A percentile compares a stretch with the other conserved stretches of the same genome.
These are phyloP conservation scores for Zoanthus sociatus DNA, from an alignment of 92 coral and sea anemone species.

Conservation along the genomic window DNA sequence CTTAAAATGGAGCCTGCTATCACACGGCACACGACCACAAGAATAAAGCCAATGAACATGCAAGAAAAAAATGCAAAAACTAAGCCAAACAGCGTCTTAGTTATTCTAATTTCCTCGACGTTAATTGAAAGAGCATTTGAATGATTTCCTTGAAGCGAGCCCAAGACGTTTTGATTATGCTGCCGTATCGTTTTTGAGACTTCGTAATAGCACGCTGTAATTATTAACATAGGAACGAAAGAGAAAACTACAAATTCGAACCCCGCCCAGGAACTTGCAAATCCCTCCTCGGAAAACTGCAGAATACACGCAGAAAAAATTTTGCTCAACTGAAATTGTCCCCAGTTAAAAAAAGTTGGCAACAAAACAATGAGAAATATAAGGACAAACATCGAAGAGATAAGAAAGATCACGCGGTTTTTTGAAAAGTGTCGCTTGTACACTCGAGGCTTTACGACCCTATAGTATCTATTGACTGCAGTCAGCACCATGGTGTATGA, in stretches of 20 bases:
- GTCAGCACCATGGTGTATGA: conserved; percentile 37
- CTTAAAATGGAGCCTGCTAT: conserved; percentile 22
- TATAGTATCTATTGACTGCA: conserved; percentile 28
- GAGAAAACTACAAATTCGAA: conserved; percentile 35
- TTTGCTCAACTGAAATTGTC: conserved; percentile 3
- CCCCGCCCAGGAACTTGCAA: conserved; percentile 28
- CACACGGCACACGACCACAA: conserved; percentile 22
- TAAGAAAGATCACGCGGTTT: conserved; percentile 7
- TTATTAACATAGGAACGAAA: conserved; percentile 18
- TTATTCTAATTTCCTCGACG: conserved; percentile 21
- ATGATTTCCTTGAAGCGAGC: conserved; percentile 16
- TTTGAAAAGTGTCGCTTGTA: conserved; percentile 18
- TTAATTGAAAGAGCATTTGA: conserved; percentile 9
- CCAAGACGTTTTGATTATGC: conserved; percentile 28
- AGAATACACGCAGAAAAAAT: conserved; percentile 24
- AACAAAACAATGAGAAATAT: conserved; percentile 2
- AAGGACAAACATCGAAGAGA: conserved; percentile 1
- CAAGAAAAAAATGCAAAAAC: conserved; percentile 29
- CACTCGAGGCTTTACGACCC: conserved; percentile 15
- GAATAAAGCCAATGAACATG: conserved; percentile 3
- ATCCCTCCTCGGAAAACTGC: conserved; percentile 11
- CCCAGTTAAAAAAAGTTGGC: not conserved
- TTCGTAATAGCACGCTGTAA: conserved; percentile 28
- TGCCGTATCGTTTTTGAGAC: conserved; percentile 35
- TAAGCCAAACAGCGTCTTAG: conserved; percentile 16